phyloP scores from a whole-genome alignment of 2,888 invertebrate species.

The Ophonus ardosiacus region DNA sequence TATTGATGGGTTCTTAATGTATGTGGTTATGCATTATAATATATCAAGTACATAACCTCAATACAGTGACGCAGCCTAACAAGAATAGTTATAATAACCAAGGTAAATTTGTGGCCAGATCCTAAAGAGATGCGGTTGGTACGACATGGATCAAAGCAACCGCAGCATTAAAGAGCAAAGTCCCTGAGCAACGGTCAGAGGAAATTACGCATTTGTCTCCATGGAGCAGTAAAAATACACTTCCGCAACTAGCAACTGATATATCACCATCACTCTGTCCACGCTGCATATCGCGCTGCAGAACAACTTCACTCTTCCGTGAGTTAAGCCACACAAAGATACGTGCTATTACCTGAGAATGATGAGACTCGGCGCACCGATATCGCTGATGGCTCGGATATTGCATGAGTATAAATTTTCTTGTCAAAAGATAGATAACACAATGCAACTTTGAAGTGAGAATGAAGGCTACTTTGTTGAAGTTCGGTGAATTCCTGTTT shows the following conservation, averaged over 20 bases:
- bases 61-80: not conserved
- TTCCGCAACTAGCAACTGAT: constrained; percentile 9
- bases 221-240: constrained; percentile 43
- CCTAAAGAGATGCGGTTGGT: constrained; percentile 18
- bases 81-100: constrained; percentile 37
- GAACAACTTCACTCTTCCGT: no score
- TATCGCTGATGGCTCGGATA: constrained; percentile 15
- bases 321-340: not conserved
- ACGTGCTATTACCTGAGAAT: constrained; percentile 6
- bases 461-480: not conserved
- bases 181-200: constrained; percentile 24
- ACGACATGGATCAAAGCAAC: constrained; percentile 56
- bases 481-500: not conserved
- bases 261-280: not conserved
- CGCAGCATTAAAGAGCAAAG: constrained; percentile 29
- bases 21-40: no score
- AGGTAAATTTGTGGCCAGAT: constrained; percentile 43
- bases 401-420: constrained; percentile 25
- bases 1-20: no score
- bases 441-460: not conserved
- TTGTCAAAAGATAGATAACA: constrained; percentile 2
- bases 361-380: not conserved
- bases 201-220: constrained; percentile 40
- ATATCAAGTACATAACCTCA: not conserved
- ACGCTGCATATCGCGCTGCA: constrained; percentile 27